Percentiles rank a stretch among this genome's conserved stretches.
Evolutionary conservation across 2,113 vertebrate species (phyloP).

Genomic region (Drymodes brunneopygia): DNA sequence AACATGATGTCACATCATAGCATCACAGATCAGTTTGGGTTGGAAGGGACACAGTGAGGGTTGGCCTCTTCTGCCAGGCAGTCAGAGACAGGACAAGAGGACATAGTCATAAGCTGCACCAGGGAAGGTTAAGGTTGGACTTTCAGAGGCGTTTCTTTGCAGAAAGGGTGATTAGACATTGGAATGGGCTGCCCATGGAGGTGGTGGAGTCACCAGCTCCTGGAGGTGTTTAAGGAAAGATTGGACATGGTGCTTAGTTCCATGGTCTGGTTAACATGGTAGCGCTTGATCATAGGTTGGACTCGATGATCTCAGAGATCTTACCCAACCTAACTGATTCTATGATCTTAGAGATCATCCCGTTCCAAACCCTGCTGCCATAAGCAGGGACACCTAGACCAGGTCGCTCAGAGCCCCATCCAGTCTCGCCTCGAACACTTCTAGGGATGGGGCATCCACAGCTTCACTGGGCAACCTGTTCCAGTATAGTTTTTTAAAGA

Average conservation of each 20-base stretch:
- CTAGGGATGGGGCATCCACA: no score
- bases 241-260: not conserved
- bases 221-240: not conserved
- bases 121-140: not conserved
- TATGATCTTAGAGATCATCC: not conserved
- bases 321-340: not conserved
- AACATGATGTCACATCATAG: not conserved
- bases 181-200: not conserved
- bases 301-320: not conserved
- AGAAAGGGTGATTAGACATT: not conserved
- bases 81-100: not conserved
- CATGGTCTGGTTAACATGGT: not conserved
- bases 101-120: not conserved
- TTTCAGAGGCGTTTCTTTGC: not conserved
- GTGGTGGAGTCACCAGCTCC: not conserved
- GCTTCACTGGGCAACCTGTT: not conserved
- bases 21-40: not conserved
- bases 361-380: rapidly evolving
- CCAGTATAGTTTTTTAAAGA: not conserved
- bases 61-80: not conserved
- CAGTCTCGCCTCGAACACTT: not conserved
- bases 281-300: not conserved
- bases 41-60: not conserved
- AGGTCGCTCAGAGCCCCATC: not conserved
- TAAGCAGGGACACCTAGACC: no score